Base-by-base conservation (phyloP, 2,888 invertebrate genomes). In the Drosophila neotestacea region DNA sequence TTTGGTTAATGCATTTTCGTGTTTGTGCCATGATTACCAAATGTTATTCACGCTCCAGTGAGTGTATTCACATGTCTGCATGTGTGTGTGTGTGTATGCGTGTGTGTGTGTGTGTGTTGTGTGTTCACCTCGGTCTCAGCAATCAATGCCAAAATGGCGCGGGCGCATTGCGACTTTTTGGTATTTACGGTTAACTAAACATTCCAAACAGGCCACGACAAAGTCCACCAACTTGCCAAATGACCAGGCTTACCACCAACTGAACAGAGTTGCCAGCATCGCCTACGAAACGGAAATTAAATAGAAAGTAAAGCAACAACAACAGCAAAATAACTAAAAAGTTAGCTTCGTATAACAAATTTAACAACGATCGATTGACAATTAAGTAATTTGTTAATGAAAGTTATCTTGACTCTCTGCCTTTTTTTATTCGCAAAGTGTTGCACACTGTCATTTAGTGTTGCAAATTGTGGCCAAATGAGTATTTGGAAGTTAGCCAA, bases 1-100 rank as follows among this genome's bases (percentile, higher is more conserved):
- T 91, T 92, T 91, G 88, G 91, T 92, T 92, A 92, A 92, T 92
- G 91, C 91, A 91, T 91, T 92, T 91, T 90, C 91, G 89, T 92
- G 92, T 92, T 86, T 91, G 90, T 87, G 86, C 87, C 90, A 90
- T 90, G 91, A 91, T 90, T 90, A 85, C 89, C 86, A 85, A 90
- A 90, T 91, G 90, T 89, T 90, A 90, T 90, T 89, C 90, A 86
- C 89, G 90, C 89, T 82, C 81, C 78, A 80, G 75, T 75, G 83
- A 79, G 70, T 83, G 79, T 75, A 79, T 71, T 77, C 70, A 76
- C 77, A 76, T 76, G 68, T 68, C 42, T 59, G 67, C 39, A 30
- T 62, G 22, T 59, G 10, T 55, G 27, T 59, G 22, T 58, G 30
- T 47, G 51, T 61, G 9, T 63, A 22, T 66, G 47, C 52, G 46